Conservation (phyloP, 2,888 invertebrate genomes). For the Gastracanthus pulcherrimus region DNA sequence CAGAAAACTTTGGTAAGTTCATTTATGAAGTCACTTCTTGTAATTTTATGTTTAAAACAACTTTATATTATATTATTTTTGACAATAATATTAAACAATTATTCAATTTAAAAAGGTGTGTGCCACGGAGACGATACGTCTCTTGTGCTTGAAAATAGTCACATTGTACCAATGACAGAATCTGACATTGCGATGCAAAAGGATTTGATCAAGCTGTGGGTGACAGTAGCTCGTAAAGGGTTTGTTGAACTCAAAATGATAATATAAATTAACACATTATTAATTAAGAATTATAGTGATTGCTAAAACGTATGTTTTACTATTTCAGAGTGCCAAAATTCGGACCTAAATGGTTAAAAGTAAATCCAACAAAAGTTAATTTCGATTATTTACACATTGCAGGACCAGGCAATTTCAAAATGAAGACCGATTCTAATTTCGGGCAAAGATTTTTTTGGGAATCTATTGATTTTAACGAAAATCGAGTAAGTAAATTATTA, state of each 20-base stretch:
- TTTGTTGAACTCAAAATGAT: constrained; percentile 63
- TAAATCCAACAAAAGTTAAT: constrained; percentile 76
- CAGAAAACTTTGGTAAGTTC: constrained; percentile 80
- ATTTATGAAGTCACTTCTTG: no score
- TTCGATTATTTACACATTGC: constrained; percentile 79
- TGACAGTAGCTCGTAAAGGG: constrained; percentile 81
- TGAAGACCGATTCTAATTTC: constrained; percentile 76
- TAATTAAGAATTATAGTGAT: not conserved
- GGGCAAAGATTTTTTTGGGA: constrained; percentile 82
- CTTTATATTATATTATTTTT: no score
- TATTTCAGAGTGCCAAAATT: constrained; percentile 77
- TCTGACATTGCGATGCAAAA: constrained; percentile 79
- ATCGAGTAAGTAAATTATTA: constrained; percentile 77
- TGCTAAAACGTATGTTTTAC: constrained; percentile 28
- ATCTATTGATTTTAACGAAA: constrained; percentile 80
- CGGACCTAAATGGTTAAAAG: constrained; percentile 77
- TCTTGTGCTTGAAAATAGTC: not conserved
- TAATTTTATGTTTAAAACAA: not conserved
- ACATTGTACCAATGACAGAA: constrained; percentile 71
- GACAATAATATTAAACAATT: not conserved
- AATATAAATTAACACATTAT: not conserved
- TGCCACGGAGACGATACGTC: not conserved
- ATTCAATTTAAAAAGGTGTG: not conserved
- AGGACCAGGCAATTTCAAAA: constrained; percentile 76
- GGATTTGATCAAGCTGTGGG: constrained; percentile 79